Percentiles rank a stretch among this genome's conserved stretches.
These are phyloP conservation scores for Proteles cristata DNA, from an alignment of 2,113 vertebrate species.

Conservation along the genomic window DNA sequence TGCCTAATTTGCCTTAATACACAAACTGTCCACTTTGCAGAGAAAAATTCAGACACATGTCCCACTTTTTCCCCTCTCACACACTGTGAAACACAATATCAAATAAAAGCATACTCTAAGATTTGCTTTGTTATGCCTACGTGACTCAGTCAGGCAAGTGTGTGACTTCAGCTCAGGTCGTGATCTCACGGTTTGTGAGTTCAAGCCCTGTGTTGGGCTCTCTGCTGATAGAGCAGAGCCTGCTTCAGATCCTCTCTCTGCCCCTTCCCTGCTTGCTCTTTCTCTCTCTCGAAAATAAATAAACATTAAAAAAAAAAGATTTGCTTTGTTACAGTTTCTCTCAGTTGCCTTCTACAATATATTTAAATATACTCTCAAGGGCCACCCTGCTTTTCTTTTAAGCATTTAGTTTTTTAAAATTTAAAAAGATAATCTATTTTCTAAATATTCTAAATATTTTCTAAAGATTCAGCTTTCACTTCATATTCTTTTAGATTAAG, in stretches of 20 bases:
- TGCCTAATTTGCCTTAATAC: neutral
- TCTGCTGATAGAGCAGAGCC: no score
- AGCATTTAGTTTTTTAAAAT: neutral
- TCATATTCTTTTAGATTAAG: constrained; percentile 4
- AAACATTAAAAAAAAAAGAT: no score
- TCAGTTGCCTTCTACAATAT: neutral
- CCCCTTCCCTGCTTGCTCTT: no score
- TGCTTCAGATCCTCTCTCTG: no score
- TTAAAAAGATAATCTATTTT: constrained; percentile 25
- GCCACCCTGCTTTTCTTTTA: neutral
- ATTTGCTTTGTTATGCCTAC: no score
- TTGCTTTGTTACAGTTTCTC: neutral
- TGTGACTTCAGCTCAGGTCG: no score
- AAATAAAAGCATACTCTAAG: neutral
- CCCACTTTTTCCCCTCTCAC: neutral
- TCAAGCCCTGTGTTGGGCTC: no score
- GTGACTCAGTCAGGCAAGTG: no score
- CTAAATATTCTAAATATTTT: neutral
- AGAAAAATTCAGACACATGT: neutral
- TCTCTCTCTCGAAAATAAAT: no score
- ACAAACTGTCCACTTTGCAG: neutral
- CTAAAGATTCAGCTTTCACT: neutral
- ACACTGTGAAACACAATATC: neutral
- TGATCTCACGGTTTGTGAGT: no score
- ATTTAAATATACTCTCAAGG: constrained; percentile 23